Base-by-base conservation (phyloP, 2,797 vertebrate genomes). In the Notamacropus eugenii region DNA sequence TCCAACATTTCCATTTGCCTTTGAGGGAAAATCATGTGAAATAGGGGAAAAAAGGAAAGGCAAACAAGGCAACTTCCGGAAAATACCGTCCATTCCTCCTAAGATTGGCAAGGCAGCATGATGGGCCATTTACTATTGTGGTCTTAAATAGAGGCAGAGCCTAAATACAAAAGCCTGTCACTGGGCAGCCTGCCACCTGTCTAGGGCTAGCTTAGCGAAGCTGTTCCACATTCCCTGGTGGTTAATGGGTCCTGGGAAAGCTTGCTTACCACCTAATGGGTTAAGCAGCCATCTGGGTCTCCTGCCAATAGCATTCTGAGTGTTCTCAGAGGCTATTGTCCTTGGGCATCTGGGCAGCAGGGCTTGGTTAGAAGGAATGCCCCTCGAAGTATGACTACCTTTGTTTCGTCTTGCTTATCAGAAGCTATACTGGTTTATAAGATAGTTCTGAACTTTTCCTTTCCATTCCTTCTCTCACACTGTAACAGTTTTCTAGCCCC, bases 201-300 rank as follows among this genome's bases (percentile, higher is more conserved):
- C 93, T 95, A 46, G 59, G 52, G 94, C 91, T 92, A 93, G 93
- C 59, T 96, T 28, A 54, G 93, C 56, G 87, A 97, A 96, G 91
- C 90, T 96, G 92, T 90, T 93, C 95, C 62, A 50, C 54, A 93
- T 95, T 96, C 92, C 90, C 92, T 90, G 57, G 58, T 95, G 93
- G 58, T 55, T 97, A 54, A 54, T 31, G 50, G 90, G 29, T 90
- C 90, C 90, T 54, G 54, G 27, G 28, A 52, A 52, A 54, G 40
- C 22, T 96, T 95, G 56, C 59, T 92, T 55, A 95, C 57, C 93
- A 93, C 46, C 91, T 97, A 95, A 95, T 0, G 74, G 92, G 90
- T 95, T 97, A 96, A 95, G n/a, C 96, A 95, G 82, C 92, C 93
- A 96, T 96, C 95, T 98, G 96, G 96, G 82, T 96, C 91, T 95